phyloP scores from a whole-genome alignment of 2,113 vertebrate species.

The Mesitornis unicolor region DNA sequence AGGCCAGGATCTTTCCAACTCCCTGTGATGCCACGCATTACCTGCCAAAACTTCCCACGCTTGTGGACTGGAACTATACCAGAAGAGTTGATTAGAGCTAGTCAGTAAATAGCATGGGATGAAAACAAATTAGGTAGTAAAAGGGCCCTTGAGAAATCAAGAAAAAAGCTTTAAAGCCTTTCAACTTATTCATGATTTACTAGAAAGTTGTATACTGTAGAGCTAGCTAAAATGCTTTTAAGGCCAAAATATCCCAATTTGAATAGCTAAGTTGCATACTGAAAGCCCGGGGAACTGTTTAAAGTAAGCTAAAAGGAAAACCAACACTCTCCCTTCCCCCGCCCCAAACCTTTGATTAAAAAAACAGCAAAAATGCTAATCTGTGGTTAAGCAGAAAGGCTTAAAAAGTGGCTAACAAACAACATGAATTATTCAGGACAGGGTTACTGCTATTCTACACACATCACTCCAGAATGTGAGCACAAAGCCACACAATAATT shows the following conservation, averaged over 20 bases:
- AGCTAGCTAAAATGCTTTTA: constrained; percentile 44
- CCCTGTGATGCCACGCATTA: constrained; percentile 34
- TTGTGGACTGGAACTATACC: constrained; percentile 43
- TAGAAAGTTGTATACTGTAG: constrained; percentile 21
- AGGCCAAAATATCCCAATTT: not conserved
- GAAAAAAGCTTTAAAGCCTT: constrained; percentile 53
- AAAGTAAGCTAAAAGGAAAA: constrained; percentile 56
- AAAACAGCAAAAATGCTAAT: constrained; percentile 65
- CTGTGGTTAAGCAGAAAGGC: constrained; percentile 61
- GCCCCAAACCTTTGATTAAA: constrained; percentile 59
- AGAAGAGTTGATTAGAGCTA: constrained; percentile 55
- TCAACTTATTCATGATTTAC: constrained; percentile 64
- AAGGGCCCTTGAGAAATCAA: constrained; percentile 70
- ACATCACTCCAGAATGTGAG: constrained; percentile 11
- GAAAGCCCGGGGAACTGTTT: constrained; percentile 56
- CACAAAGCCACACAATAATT: constrained; percentile 33
- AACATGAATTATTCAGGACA: constrained; percentile 73
- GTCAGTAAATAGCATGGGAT: constrained; percentile 69
- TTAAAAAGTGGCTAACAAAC: constrained; percentile 65
- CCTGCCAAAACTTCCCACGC: constrained; percentile 48
- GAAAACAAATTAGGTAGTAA: constrained; percentile 69
- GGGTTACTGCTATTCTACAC: constrained; percentile 41
- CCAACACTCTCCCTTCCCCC: not conserved
- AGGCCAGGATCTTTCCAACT: constrained; percentile 24
- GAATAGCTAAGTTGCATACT: constrained; percentile 8